Evolutionary conservation across 2,888 invertebrate genomes (phyloP).

Genomic region (Plebejus anna): DNA sequence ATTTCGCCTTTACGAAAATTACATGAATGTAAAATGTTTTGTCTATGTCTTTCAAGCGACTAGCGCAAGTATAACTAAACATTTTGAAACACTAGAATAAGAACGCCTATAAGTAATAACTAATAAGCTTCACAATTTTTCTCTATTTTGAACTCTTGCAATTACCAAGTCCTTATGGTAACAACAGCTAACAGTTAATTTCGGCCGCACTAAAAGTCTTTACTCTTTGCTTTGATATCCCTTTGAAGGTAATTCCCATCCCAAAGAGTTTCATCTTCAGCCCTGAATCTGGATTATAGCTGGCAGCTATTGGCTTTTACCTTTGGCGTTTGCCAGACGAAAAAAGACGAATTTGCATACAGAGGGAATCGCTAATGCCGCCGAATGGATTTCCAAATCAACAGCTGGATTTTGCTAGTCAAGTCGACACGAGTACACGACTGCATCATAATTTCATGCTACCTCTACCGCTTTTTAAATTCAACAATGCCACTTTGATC

Average conservation of each 20-base stretch:
- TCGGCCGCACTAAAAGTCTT: background rate
- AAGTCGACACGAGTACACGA: background rate
- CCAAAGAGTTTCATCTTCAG: background rate
- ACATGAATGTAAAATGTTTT: too few species aligned
- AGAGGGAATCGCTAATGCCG: slow-evolving; percentile 1
- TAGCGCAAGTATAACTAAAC: too few species aligned
- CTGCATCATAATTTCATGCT: background rate
- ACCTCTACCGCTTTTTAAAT: background rate
- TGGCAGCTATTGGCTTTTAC: background rate
- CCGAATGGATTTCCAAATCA: background rate
- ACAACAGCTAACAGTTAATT: background rate
- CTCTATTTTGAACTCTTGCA: background rate
- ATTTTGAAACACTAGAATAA: background rate
- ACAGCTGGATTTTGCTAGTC: background rate
- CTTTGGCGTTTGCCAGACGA: background rate
- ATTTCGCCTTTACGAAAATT: too few species aligned
- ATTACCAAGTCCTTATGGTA: too few species aligned
- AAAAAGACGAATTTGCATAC: background rate
- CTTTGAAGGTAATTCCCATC: background rate
- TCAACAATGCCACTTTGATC: too few species aligned
- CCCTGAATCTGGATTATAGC: background rate
- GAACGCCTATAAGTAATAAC: too few species aligned
- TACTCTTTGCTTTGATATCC: background rate
- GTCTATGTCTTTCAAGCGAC: too few species aligned
- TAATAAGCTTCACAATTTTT: background rate